Base-by-base conservation (phyloP, 1,140 invertebrate genomes). In the Ridgeia piscesae region DNA sequence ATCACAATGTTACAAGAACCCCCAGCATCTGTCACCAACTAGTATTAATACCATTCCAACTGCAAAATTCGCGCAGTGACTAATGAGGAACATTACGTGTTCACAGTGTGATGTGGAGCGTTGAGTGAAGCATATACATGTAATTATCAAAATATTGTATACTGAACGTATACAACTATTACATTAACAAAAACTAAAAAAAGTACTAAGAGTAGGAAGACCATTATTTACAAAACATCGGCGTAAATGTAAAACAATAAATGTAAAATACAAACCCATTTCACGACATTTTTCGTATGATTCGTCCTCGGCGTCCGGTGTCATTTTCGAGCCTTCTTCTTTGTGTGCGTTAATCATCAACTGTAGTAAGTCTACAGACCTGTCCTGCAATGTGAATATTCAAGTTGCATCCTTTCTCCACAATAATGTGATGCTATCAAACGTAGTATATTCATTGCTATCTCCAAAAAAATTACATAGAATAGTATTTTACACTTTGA, bases 331-430 rank as follows among this genome's bases (percentile, higher is more conserved):
- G 11, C 91, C 88, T 33, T 92, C 90, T 50, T 94, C 93, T 92
- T 91, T 33, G 35, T 94, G 92, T 33, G 94, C 93, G 11, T 94
- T 93, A 17, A 94, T 88, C 91, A 94, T 91, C 50, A 94, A 42
- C 48, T 94, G 93, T 2, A 94, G 88, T 91, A 94, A 94, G 92
- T 94, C 94, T 35, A 58, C 89, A 89, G 89, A 91, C 27, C 92
- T 92, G 91, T 58, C 77, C 92, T 92, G 89, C 31, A 42, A 90
- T 4, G 91, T 1, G 4, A 34, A n/a, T 42, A 89, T 14, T 34
- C 33, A 35, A 34, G n/a, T 9, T 50, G 34, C 33, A 8, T 93
- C 33, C 31, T 31, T 27, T 11, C 77, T 58, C 33, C 27, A 93
- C 58, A 14, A 89, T 27, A 14, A n/a, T 35, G 0, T 34, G 35